These are phyloP conservation scores for Drosophila paulistorum DNA, from an alignment of 1,140 invertebrate genomes.

Conservation along the genomic window DNA sequence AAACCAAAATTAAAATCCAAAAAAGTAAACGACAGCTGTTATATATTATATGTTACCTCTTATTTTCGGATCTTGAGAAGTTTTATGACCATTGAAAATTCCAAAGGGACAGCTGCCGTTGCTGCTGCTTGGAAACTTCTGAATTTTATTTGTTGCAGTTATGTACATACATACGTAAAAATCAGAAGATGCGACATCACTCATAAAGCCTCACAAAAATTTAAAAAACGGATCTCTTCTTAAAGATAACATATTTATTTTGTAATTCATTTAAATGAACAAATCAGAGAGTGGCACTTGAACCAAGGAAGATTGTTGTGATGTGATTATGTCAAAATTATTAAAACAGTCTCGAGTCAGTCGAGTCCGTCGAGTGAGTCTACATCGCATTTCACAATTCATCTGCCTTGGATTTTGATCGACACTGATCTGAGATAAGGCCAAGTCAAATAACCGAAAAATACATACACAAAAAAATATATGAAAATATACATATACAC, in stretches of 20 bases:
- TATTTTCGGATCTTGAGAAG: background rate
- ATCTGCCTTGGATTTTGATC: constrained; percentile 69
- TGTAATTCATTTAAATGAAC: constrained; percentile 80
- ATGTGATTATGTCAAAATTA: constrained; percentile 81
- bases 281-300: constrained; percentile 54
- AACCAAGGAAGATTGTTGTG: constrained; percentile 69
- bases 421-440: constrained; percentile 78
- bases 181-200: background rate
- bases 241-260: constrained; percentile 70
- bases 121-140: constrained; percentile 47
- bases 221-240: constrained; percentile 55
- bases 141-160: constrained; percentile 16
- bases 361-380: constrained; percentile 23
- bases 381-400: constrained; percentile 73
- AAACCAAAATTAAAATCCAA: background rate
- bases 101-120: constrained; percentile 39
- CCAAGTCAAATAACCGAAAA: constrained; percentile 60
- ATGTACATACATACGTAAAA: constrained; percentile 27
- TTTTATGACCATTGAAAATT: constrained; percentile 61
- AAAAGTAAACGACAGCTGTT: constrained; percentile 25
- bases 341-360: constrained; percentile 72
- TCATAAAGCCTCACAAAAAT: constrained; percentile 32
- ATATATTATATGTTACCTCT: constrained; percentile 26
- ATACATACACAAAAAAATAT: constrained; percentile 27
- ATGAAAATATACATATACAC: constrained; percentile 41